Percentiles rank a stretch among this genome's conserved stretches.
These are phyloP conservation scores for Calcarius lapponicus DNA, from an alignment of 2,797 vertebrate genomes.

Conservation along the genomic window DNA sequence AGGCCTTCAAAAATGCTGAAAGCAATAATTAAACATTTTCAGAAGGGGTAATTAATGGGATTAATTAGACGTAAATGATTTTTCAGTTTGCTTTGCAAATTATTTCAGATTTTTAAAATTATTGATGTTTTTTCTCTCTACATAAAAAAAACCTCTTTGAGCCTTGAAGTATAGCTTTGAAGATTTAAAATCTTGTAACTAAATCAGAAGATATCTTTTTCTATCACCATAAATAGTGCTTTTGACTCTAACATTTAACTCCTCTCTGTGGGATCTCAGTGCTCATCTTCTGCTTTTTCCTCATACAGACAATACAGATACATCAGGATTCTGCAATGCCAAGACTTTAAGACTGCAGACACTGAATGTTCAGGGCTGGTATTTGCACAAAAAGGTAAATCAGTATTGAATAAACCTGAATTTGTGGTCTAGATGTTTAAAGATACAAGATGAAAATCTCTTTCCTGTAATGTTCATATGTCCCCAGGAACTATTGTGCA, in stretches of 20 bases:
- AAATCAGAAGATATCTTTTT: background rate
- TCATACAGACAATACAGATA: background rate
- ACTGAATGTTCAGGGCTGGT: background rate
- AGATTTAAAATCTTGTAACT: background rate
- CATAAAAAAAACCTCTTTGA: background rate
- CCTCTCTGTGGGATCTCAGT: background rate
- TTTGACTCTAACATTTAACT: background rate
- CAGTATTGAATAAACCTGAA: background rate
- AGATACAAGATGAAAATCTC: background rate
- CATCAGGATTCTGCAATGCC: background rate
- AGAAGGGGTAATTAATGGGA: background rate
- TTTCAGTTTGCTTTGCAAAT: constrained; percentile 30
- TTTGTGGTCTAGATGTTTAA: background rate
- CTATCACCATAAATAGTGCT: background rate
- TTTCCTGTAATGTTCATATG: background rate
- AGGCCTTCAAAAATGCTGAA: constrained; percentile 35
- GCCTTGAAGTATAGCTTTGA: background rate
- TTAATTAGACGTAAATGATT: constrained; percentile 26
- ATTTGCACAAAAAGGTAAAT: background rate
- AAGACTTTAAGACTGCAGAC: background rate
- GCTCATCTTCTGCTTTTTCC: background rate
- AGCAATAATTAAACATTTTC: constrained; percentile 37
- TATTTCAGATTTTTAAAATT: background rate
- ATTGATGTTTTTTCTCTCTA: background rate
- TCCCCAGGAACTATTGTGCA: background rate